Evolutionary conservation across 2,113 vertebrate genomes (phyloP).

Genomic region (Cinclus cinclus): DNA sequence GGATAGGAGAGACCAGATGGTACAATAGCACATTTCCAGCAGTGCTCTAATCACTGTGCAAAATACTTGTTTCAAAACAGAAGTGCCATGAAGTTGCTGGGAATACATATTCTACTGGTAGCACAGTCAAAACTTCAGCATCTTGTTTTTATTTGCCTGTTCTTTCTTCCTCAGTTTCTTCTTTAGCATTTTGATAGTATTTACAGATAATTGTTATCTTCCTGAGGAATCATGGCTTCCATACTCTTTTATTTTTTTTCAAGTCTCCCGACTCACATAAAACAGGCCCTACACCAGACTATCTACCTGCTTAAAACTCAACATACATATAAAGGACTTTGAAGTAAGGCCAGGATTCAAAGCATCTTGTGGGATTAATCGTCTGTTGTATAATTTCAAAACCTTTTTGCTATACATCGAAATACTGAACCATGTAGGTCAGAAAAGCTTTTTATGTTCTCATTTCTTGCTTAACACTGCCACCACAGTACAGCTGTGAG

Average conservation of each 20-base stretch:
- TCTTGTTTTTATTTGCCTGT: neutral
- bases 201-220: neutral
- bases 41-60: neutral
- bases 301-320: neutral
- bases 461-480: neutral
- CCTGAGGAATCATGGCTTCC: neutral
- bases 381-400: conserved; percentile 14
- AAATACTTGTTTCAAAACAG: neutral
- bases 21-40: neutral
- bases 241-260: neutral
- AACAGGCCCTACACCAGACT: neutral
- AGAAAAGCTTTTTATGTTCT: conserved; percentile 16
- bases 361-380: conserved; percentile 24
- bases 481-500: neutral
- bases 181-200: neutral
- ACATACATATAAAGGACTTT: neutral
- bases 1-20: neutral
- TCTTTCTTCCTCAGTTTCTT: neutral
- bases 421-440: conserved; percentile 47
- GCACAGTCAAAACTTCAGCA: neutral
- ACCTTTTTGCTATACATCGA: neutral
- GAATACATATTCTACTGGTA: neutral
- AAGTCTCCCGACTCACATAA: neutral
- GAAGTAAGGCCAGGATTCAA: neutral
- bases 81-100: neutral